Evolutionary conservation across 2,113 vertebrate species (phyloP).

Genomic region (Collichthys lucidus): DNA sequence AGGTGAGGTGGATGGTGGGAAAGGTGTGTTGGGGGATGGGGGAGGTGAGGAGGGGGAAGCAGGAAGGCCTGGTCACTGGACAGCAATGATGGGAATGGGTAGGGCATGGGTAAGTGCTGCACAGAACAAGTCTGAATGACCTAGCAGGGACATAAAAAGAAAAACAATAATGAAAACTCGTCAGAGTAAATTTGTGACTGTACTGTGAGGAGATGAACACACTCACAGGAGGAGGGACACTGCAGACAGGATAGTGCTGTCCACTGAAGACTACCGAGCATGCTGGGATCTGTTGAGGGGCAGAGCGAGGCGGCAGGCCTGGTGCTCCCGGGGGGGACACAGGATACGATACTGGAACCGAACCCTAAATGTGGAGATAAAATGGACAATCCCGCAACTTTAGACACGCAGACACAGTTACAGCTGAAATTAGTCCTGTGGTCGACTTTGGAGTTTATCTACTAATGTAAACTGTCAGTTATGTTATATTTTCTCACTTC

Average conservation of each 20-base stretch:
- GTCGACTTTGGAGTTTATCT: not conserved
- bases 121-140: constrained; percentile 98
- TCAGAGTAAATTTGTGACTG: not conserved
- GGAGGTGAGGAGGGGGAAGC: constrained; percentile 93
- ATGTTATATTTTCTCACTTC: not conserved
- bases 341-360: constrained; percentile 94
- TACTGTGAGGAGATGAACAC: not conserved
- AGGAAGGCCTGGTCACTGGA: constrained; percentile 96
- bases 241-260: constrained; percentile 97
- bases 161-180: not conserved
- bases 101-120: constrained; percentile 96
- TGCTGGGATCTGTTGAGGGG: constrained; percentile 94
- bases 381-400: not conserved
- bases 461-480: not conserved
- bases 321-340: constrained; percentile 91
- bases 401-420: not conserved
- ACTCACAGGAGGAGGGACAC: constrained; percentile 89
- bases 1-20: constrained; percentile 93
- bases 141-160: constrained; percentile 77
- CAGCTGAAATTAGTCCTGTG: not conserved
- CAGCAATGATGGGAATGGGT: constrained; percentile 95
- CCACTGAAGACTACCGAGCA: constrained; percentile 98
- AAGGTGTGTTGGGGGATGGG: constrained; percentile 79
- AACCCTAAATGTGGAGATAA: constrained; percentile 87
- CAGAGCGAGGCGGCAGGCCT: constrained; percentile 92